Percentiles rank a stretch among this genome's conserved stretches.
These are phyloP conservation scores for Atractosteus spatula DNA, from an alignment of 2,113 vertebrate species.

Conservation along the genomic window DNA sequence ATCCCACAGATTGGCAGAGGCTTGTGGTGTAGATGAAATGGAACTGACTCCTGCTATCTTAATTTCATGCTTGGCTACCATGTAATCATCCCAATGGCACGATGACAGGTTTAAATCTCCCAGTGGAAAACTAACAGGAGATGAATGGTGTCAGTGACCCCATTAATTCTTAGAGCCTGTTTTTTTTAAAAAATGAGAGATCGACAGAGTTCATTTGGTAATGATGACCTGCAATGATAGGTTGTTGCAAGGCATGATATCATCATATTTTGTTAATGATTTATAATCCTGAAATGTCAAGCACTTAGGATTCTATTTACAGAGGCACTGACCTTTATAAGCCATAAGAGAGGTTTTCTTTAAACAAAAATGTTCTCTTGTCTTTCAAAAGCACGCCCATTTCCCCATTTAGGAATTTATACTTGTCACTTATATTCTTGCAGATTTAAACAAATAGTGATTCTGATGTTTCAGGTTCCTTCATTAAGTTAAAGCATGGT, in stretches of 20 bases:
- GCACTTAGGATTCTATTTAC: neutral
- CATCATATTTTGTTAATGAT: conserved; percentile 1
- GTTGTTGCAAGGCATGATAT: neutral
- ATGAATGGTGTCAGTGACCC: conserved; percentile 14
- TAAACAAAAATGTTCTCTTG: too few species aligned
- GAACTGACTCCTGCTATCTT: conserved; percentile 10
- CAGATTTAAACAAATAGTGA: too few species aligned
- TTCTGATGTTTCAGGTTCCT: too few species aligned
- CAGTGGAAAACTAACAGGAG: conserved; percentile 19
- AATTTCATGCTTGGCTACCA: conserved; percentile 29
- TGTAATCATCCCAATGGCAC: conserved; percentile 19
- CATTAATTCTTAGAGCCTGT: conserved; percentile 11
- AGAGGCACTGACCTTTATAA: neutral
- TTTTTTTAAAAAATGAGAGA: neutral
- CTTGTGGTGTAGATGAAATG: conserved; percentile 25
- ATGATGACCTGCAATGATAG: conserved; percentile 12
- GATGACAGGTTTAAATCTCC: conserved; percentile 21
- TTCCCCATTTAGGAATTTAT: too few species aligned
- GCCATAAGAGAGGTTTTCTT: too few species aligned
- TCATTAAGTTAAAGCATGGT: too few species aligned
- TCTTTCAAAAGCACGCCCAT: too few species aligned
- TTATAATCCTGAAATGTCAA: neutral
- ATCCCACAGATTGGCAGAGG: conserved; percentile 32
- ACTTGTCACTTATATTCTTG: too few species aligned
- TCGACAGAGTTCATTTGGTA: conserved; percentile 13